A percentile compares a stretch with the other conserved stretches of the same genome.
phyloP scores from a whole-genome alignment of 2,888 invertebrate species.

The Lottia scabra region DNA sequence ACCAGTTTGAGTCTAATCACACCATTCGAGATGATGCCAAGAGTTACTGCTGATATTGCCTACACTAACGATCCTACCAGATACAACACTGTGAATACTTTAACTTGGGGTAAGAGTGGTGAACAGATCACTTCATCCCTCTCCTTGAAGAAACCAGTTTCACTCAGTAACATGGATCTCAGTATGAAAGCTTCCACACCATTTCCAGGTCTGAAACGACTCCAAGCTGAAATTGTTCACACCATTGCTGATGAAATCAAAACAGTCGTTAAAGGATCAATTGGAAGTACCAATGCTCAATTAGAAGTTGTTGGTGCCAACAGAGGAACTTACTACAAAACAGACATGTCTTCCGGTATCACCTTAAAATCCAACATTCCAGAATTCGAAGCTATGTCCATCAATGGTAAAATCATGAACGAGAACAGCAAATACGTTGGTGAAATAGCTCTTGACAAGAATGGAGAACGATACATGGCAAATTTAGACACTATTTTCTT shows the following conservation, averaged over 20 bases:
- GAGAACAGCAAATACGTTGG: slow-evolving; percentile 30
- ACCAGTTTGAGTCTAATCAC: slow-evolving; percentile 33
- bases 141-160: slow-evolving; percentile 41
- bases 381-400: slow-evolving; percentile 22
- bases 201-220: slow-evolving; percentile 33
- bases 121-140: slow-evolving; percentile 40
- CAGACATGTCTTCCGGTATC: slow-evolving; percentile 39
- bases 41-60: slow-evolving; percentile 27
- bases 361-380: slow-evolving; percentile 39
- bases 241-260: slow-evolving; percentile 24
- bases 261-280: slow-evolving; percentile 30
- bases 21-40: slow-evolving; percentile 28
- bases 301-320: slow-evolving; percentile 35
- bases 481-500: slow-evolving; percentile 38
- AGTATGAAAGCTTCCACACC: slow-evolving; percentile 42
- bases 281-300: slow-evolving; percentile 37
- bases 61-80: slow-evolving; percentile 29
- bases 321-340: slow-evolving; percentile 25
- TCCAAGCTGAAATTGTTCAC: slow-evolving; percentile 38
- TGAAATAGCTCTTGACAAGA: slow-evolving; percentile 20
- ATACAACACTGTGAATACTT: slow-evolving; percentile 34
- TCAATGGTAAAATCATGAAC: slow-evolving; percentile 32
- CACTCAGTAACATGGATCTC: slow-evolving; percentile 32
- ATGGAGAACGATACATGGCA: slow-evolving; percentile 32
- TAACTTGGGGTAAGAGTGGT: slow-evolving; percentile 39